These are phyloP conservation scores for Naja naja DNA, from an alignment of 2,113 vertebrate species.

Conservation along the genomic window DNA sequence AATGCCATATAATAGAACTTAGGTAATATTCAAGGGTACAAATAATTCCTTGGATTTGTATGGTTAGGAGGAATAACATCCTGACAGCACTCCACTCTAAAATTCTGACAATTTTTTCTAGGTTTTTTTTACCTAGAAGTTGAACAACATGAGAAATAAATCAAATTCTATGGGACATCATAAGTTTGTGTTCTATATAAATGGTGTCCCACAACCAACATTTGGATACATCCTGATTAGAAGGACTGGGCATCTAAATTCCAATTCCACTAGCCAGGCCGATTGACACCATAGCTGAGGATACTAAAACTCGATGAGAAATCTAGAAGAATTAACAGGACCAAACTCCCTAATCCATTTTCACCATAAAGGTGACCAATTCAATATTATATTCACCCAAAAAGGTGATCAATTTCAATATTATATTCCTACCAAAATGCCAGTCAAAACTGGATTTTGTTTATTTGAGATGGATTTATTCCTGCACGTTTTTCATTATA, in stretches of 20 bases:
- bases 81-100: not conserved
- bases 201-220: not conserved
- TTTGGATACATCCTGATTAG: not conserved
- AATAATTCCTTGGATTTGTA: not conserved
- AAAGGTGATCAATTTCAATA: not conserved
- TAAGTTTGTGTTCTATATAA: not conserved
- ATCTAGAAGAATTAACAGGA: not conserved
- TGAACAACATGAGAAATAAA: not conserved
- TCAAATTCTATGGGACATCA: not conserved
- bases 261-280: not conserved
- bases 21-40: not conserved
- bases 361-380: not conserved
- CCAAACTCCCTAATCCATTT: not conserved
- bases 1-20: not conserved
- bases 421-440: not conserved
- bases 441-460: constrained; percentile 6
- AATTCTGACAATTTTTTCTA: not conserved
- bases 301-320: not conserved
- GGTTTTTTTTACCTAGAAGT: not conserved
- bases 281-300: not conserved
- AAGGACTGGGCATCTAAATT: not conserved
- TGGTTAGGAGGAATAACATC: not conserved
- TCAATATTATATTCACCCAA: not conserved
- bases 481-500: constrained; percentile 39
- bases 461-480: constrained; percentile 19